These are phyloP conservation scores for Willowsia nigromaculata DNA, from an alignment of 2,888 invertebrate species.

Conservation along the genomic window DNA sequence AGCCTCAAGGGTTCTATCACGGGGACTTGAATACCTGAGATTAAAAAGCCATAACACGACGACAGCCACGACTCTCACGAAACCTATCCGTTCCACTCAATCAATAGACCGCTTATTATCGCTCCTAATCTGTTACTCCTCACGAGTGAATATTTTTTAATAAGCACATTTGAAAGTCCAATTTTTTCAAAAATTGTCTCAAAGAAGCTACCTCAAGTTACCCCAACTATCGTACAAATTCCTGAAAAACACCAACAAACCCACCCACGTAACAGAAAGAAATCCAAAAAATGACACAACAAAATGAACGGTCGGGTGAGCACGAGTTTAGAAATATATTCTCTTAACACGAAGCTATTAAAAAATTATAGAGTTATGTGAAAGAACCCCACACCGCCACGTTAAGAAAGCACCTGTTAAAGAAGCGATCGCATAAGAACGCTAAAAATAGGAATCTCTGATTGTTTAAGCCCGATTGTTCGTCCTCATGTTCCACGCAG, in stretches of 20 bases:
- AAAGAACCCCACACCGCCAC: not conserved
- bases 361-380: not conserved
- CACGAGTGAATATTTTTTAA: too few species aligned
- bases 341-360: constrained; percentile 8
- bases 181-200: not conserved
- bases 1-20: too few species aligned
- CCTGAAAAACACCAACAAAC: too few species aligned
- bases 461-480: not conserved
- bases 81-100: not conserved
- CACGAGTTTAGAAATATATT: constrained; percentile 28
- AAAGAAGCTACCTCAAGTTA: too few species aligned
- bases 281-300: constrained; percentile 40
- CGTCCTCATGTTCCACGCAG: not conserved
- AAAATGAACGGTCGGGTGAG: constrained; percentile 66
- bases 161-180: too few species aligned
- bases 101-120: not conserved
- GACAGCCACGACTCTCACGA: too few species aligned
- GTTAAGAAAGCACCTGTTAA: not conserved
- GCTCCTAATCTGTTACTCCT: not conserved
- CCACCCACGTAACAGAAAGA: not conserved
- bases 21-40: too few species aligned
- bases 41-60: too few species aligned
- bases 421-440: not conserved
- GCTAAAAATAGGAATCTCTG: not conserved
- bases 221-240: too few species aligned